Evolutionary conservation across 92 coral and sea anemone genomes (phyloP), one percentile per base, ranked within the genome.

Genomic region (Phymanthus crucifer): DNA sequence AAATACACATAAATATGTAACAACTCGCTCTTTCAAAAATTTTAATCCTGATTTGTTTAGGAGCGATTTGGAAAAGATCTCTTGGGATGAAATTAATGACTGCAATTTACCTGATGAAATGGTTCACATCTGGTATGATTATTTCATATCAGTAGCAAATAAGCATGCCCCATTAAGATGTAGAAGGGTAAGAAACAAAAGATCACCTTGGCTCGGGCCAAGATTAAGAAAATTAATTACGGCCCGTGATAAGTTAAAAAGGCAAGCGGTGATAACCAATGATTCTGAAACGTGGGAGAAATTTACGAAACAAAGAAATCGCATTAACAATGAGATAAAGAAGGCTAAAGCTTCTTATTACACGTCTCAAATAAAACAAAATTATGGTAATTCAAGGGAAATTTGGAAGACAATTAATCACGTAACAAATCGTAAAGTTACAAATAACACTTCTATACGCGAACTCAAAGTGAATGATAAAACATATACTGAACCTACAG

Each of bases 21-120:
- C 89, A 17, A 79, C 89, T 40, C 85, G 85, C 65, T 71, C 89
- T 24, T 85, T 85, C 70, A 85, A 80, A 85, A 80, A 61, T 46
- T 80, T n/a, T n/a, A n/a, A n/a, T n/a, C n/a, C n/a, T n/a, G n/a
- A n/a, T n/a, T n/a, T n/a, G n/a, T n/a, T n/a, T n/a, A n/a, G n/a
- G n/a, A n/a, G n/a, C n/a, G n/a, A n/a, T n/a, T n/a, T n/a, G n/a
- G n/a, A n/a, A n/a, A n/a, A n/a, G n/a, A n/a, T n/a, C n/a, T n/a
- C n/a, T n/a, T n/a, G n/a, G n/a, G n/a, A n/a, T n/a, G n/a, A n/a
- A n/a, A n/a, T n/a, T n/a, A n/a, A n/a, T n/a, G n/a, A n/a, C n/a
- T n/a, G n/a, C n/a, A n/a, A n/a, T n/a, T n/a, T n/a, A n/a, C n/a
- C n/a, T n/a, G n/a, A n/a, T n/a, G n/a, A n/a, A n/a, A n/a, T n/a